Conservation (phyloP, 2,888 invertebrate species). For the Loripinus fragilis region DNA sequence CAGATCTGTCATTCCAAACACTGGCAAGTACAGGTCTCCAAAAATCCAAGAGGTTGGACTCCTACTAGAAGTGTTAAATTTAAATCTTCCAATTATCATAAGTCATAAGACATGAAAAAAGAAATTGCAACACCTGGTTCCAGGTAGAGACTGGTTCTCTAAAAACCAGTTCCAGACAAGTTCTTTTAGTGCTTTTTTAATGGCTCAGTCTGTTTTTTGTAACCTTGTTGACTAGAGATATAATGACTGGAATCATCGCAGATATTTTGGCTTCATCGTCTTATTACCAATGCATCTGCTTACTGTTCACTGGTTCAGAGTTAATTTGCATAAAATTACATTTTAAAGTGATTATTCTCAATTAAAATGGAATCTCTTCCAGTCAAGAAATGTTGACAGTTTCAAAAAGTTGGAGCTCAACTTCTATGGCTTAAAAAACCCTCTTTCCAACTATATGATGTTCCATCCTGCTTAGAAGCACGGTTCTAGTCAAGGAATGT, state of each 20-base stretch:
- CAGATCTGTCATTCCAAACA: too few species aligned
- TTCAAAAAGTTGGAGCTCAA: too few species aligned
- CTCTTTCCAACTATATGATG: too few species aligned
- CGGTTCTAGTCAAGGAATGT: too few species aligned
- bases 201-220: conserved; percentile 3
- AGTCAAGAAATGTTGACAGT: not conserved
- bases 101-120: not conserved
- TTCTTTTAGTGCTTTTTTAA: conserved; percentile 14
- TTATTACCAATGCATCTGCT: conserved; percentile 21
- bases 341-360: not conserved
- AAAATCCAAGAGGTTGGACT: not conserved
- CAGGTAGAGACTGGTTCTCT: not conserved
- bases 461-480: too few species aligned
- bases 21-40: not conserved
- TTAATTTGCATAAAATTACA: conserved; percentile 24
- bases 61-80: not conserved
- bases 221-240: conserved; percentile 13
- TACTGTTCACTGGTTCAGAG: conserved; percentile 11
- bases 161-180: not conserved
- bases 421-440: too few species aligned
- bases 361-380: not conserved
- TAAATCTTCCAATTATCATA: not conserved
- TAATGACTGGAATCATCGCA: conserved; percentile 8
- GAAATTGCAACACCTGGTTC: not conserved
- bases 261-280: conserved; percentile 11